Evolutionary conservation across 1,140 invertebrate species (phyloP), one percentile per base, ranked within the genome.

Genomic region (Phocides pigmalion): DNA sequence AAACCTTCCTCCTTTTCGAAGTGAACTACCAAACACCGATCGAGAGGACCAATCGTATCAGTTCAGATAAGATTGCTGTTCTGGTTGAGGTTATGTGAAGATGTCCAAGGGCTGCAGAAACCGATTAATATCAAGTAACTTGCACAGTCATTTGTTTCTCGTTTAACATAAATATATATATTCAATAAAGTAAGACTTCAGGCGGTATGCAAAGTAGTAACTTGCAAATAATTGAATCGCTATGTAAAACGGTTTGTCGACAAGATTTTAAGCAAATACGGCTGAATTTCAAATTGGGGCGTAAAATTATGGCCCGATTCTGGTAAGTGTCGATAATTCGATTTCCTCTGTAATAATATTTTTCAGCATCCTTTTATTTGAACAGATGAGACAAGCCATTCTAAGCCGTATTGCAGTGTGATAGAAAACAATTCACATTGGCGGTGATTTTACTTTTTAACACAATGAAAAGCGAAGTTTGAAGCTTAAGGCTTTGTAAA

Each of bases 311-410:
- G 9, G 9, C 42, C 25, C 41, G 54, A 59, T 59, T 46, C 41
- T 35, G 41, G 25, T 46, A 59, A 59, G 25, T 35, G 42, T 46
- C 54, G 54, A 46, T 59, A 59, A 59, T 59, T 59, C 54, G 12
- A 46, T 59, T 59, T 44, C 11, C 25, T 6, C 47, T 14, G 25
- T 59, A 59, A 59, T 35, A 59, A 46, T 16, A 59, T 46, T 59
- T 59, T 59, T 35, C 50, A 32, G 41, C 35, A 46, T 44, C 22
- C 15, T 17, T 46, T 58, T 39, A 5, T 59, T 46, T 59, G 3
- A 46, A 14, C 20, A n/a, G 3, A 32, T 1, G 32, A 11, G 0
- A 16, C 47, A 49, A 32, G 16, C 1, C 14, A 49, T 3, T 49
- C 32, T 15, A 14, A 32, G 15, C 47, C 5, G 0, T 49, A n/a